Evolutionary conservation across 2,888 invertebrate genomes (phyloP), one percentile per base, ranked within the genome.

Genomic region (Shargacucullia verbasci): DNA sequence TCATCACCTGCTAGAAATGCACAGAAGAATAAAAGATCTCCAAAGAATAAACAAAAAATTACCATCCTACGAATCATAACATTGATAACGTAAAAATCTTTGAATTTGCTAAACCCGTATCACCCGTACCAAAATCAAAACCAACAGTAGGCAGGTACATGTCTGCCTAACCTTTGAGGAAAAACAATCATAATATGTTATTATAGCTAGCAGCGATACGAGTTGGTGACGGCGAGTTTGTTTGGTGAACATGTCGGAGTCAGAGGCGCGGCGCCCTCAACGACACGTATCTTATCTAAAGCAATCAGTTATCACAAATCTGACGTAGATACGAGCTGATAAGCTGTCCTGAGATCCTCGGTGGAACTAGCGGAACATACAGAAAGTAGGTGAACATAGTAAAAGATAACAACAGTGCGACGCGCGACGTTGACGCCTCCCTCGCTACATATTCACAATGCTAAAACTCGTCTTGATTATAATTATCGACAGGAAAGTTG

Each of bases 31-130:
- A 63, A 39, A 12, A 62, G 40, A 48, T 7, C 53, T 27, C 14
- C 50, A 40, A 52, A 50, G 35, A 43, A n/a, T n/a, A 52, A 48
- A 14, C 54, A 37, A 76, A 70, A 25, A 72, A 61, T 46, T 53
- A 35, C 44, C 61, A 64, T 43, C 13, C 43, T 27, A 4, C 29
- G 9, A 56, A 41, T n/a, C 69, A 60, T 31, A 66, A 57, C 37
- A 47, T 62, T 56, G 66, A 71, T 56, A 55, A 61, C 34, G 35
- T 57, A 41, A 76, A 79, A 54, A 82, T 84, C 43, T 88, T 88
- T 82, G 73, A 83, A 59, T 90, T 90, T 83, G 74, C 81, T 1
- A 89, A 86, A 66, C 90, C 89, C 12, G 61, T 76, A 46, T 71
- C 84, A 44, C 89, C 89, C 35, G 48, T 82, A 12, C 80, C 70